These are phyloP conservation scores for Drosophila neutralis DNA, from an alignment of 2,888 invertebrate species.

Conservation along the genomic window DNA sequence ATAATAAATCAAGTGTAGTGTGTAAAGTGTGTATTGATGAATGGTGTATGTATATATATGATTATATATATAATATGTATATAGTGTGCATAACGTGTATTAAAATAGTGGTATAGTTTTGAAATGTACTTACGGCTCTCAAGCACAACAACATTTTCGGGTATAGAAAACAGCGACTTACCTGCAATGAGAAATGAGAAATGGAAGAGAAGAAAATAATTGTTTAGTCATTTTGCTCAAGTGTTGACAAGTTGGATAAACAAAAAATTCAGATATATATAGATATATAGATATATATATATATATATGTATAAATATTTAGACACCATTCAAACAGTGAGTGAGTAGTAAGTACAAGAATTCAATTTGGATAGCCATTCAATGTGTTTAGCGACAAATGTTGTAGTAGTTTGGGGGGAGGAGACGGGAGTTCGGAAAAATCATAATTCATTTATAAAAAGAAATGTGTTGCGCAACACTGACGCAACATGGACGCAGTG, in stretches of 20 bases:
- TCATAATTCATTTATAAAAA: neutral
- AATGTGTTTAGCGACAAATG: constrained; percentile 76
- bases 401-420: constrained; percentile 40
- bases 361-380: constrained; percentile 70
- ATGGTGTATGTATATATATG: constrained; percentile 4
- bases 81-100: constrained; percentile 23
- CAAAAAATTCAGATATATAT: constrained; percentile 13
- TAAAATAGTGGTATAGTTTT: constrained; percentile 60
- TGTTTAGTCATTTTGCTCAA: constrained; percentile 34
- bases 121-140: constrained; percentile 79
- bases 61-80: neutral
- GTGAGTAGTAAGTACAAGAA: constrained; percentile 75
- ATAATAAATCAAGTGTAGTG: constrained; percentile 21
- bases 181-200: constrained; percentile 52
- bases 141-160: constrained; percentile 80
- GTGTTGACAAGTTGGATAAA: constrained; percentile 1
- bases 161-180: constrained; percentile 80
- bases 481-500: neutral
- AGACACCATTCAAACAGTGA: constrained; percentile 73
- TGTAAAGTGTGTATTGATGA: constrained; percentile 10
- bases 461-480: constrained; percentile 1
- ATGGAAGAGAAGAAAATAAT: constrained; percentile 30
- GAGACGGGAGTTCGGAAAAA: neutral
- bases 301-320: constrained; percentile 7
- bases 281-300: neutral